These are phyloP conservation scores for Ochotona curzoniae DNA, from an alignment of 2,113 vertebrate species.

Conservation along the genomic window DNA sequence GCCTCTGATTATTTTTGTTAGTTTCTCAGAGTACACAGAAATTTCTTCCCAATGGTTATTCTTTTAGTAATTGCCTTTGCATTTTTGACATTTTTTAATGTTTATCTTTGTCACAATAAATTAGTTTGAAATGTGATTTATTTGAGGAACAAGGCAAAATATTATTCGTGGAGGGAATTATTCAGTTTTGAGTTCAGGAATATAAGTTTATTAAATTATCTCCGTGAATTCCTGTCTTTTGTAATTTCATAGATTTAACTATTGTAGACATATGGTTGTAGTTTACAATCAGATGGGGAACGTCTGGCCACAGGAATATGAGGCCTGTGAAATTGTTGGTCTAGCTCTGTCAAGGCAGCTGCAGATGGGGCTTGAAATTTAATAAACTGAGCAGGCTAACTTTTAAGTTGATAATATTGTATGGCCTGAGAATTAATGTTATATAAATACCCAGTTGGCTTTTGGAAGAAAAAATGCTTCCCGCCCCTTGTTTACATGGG, in stretches of 20 bases:
- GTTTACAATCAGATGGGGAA: background rate
- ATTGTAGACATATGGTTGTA: background rate
- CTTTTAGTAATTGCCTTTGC: background rate
- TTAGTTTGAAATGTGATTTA: background rate
- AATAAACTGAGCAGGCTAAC: too few relatives aligned
- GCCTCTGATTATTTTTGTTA: conserved; percentile 5
- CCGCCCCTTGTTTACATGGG: background rate
- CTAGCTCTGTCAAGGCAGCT: too few relatives aligned
- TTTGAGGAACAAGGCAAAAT: background rate
- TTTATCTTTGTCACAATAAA: background rate
- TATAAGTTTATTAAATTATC: conserved; percentile 3
- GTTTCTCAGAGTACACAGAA: background rate
- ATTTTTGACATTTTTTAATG: background rate
- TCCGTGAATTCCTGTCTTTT: background rate
- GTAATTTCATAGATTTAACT: background rate
- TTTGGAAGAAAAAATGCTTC: too few relatives aligned
- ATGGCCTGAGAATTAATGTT: too few relatives aligned
- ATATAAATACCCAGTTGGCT: too few relatives aligned
- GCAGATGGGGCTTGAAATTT: too few relatives aligned
- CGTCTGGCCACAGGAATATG: too few relatives aligned
- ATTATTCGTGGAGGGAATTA: background rate
- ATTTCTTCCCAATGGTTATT: background rate
- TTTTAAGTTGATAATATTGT: too few relatives aligned
- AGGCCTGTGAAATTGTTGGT: too few relatives aligned
- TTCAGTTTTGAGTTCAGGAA: conserved; percentile 9